Conservation (phyloP, 1,140 invertebrate species). For the Triops cancriformis region DNA sequence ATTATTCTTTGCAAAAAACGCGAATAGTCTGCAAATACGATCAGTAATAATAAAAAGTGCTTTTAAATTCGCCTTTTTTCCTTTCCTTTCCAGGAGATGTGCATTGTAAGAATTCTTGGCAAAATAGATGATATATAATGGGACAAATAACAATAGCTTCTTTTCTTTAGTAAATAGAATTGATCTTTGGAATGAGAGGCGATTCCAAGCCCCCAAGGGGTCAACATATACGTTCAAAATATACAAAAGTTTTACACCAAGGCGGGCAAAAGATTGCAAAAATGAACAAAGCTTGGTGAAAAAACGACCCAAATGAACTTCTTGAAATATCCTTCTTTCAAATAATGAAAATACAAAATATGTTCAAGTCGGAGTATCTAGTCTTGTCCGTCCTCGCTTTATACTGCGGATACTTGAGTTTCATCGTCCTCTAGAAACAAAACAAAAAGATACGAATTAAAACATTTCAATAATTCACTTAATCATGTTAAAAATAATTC, state of each 20-base stretch:
- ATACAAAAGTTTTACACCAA: not conserved
- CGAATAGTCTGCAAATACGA: not conserved
- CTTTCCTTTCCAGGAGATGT: not conserved
- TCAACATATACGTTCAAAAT: too few species aligned
- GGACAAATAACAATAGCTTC: not conserved
- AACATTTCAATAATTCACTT: too few species aligned
- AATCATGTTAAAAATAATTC: too few species aligned
- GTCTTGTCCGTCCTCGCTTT: not conserved
- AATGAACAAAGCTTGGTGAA: not conserved
- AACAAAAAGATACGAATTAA: not conserved
- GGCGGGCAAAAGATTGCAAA: not conserved
- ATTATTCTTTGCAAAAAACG: not conserved
- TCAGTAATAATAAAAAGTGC: not conserved
- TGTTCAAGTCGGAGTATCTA: not conserved
- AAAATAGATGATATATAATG: not conserved
- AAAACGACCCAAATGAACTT: not conserved
- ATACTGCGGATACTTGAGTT: not conserved
- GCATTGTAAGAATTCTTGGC: not conserved
- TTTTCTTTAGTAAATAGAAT: not conserved
- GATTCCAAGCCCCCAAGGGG: not conserved
- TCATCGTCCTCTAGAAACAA: not conserved
- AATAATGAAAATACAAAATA: not conserved
- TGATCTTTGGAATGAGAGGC: not conserved
- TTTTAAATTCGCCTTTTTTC: not conserved
- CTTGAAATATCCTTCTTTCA: too few species aligned